Percentiles rank a stretch among this genome's conserved stretches.
These are phyloP conservation scores for Lathronympha strigana DNA, from an alignment of 2,888 invertebrate species.

Conservation along the genomic window DNA sequence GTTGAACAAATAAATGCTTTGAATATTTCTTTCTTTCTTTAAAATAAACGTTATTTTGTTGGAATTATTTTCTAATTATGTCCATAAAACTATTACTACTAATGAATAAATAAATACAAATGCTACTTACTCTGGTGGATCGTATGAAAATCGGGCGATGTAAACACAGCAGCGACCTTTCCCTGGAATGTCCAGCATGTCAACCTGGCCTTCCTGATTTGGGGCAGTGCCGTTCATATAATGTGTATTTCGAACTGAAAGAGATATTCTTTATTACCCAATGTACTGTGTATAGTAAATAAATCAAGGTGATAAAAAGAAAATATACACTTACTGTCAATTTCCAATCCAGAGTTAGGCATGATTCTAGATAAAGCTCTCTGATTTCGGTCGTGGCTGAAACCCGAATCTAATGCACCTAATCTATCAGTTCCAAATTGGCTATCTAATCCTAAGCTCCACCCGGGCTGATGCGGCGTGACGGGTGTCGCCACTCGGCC, in stretches of 20 bases:
- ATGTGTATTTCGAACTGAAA: constrained; percentile 77
- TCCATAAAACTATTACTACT: too few species aligned
- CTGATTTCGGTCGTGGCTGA: constrained; percentile 84
- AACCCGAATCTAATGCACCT: constrained; percentile 81
- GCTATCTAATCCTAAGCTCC: constrained; percentile 86
- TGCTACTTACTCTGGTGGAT: constrained; percentile 86
- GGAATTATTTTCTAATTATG: too few species aligned
- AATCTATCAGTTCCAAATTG: constrained; percentile 85
- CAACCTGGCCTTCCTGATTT: constrained; percentile 89
- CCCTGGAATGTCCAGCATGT: constrained; percentile 97
- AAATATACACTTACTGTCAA: constrained; percentile 67
- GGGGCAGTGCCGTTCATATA: constrained; percentile 83
- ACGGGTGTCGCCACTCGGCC: constrained; percentile 86
- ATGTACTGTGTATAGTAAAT: not conserved
- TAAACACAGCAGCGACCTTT: constrained; percentile 97
- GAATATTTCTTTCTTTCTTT: too few species aligned
- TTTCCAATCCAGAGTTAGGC: constrained; percentile 76
- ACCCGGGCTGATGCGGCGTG: constrained; percentile 85
- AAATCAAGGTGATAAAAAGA: not conserved
- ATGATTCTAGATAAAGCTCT: constrained; percentile 83
- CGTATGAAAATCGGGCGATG: constrained; percentile 92
- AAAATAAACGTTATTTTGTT: too few species aligned
- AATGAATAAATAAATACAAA: not conserved
- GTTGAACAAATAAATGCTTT: too few species aligned
- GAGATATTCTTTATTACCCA: constrained; percentile 17